phyloP scores from a whole-genome alignment of 1,140 invertebrate species.

The Nephotettix cincticeps region DNA sequence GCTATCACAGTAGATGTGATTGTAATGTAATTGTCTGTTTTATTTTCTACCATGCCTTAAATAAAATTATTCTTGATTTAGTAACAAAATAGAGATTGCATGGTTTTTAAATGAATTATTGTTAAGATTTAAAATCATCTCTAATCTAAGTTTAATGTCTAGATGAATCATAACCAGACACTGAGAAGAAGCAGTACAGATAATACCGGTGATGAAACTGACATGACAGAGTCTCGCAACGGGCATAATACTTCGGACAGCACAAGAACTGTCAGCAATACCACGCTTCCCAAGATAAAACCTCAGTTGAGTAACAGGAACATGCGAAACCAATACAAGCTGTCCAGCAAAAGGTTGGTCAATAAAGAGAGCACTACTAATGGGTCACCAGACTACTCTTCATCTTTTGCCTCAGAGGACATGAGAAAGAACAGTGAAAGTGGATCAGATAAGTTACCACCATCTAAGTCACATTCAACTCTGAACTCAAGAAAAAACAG shows the following conservation, averaged over 20 bases:
- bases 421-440: neutral
- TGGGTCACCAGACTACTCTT: slow-evolving; percentile 3
- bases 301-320: neutral
- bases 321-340: slow-evolving; percentile 4
- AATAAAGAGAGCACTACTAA: neutral
- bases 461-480: neutral
- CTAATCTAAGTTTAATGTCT: neutral
- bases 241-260: slow-evolving; percentile 11
- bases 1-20: too few species aligned
- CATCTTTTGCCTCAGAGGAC: slow-evolving; percentile 14
- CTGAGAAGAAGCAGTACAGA: slow-evolving; percentile 3
- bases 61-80: neutral
- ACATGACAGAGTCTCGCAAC: neutral
- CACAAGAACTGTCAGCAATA: neutral
- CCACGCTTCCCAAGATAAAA: slow-evolving; percentile 7
- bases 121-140: neutral
- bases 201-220: slow-evolving; percentile 1
- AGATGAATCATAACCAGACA: neutral
- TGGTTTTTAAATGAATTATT: neutral
- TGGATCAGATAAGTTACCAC: neutral
- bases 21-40: neutral
- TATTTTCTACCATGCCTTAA: neutral
- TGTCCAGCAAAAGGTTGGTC: neutral
- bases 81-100: neutral
- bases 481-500: neutral